A percentile compares a stretch with the other conserved stretches of the same genome.
These are phyloP conservation scores for Abramis brama DNA, from an alignment of 2,113 vertebrate species.

Conservation along the genomic window DNA sequence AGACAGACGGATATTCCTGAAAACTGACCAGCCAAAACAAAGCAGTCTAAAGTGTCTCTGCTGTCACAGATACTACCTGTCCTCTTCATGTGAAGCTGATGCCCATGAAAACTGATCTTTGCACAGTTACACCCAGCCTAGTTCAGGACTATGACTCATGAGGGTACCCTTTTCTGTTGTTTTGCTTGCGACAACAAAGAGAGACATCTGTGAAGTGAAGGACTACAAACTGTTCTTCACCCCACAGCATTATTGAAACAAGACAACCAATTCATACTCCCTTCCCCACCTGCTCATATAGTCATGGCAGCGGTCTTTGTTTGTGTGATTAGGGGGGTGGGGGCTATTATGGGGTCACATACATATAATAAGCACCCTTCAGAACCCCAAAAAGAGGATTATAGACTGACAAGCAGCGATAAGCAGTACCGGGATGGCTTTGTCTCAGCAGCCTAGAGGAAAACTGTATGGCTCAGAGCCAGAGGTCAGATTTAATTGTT, in stretches of 20 bases:
- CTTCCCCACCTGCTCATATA: constrained; percentile 65
- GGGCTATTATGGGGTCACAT: constrained; percentile 6
- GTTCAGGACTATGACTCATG: constrained; percentile 37
- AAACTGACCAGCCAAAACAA: constrained; percentile 18
- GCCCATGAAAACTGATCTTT: constrained; percentile 43
- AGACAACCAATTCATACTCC: constrained; percentile 57
- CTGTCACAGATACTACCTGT: constrained; percentile 9
- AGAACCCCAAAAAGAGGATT: constrained; percentile 24
- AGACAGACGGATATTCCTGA: not conserved
- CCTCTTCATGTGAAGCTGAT: constrained; percentile 16
- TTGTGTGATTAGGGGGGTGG: not conserved
- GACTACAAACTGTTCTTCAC: constrained; percentile 33
- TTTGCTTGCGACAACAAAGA: constrained; percentile 49
- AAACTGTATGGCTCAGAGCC: not conserved
- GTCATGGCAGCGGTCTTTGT: constrained; percentile 15
- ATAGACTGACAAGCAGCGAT: not conserved
- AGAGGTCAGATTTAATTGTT: not conserved
- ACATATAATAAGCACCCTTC: constrained; percentile 1
- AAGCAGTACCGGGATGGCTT: not conserved
- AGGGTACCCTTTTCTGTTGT: constrained; percentile 9
- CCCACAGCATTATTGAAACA: not conserved
- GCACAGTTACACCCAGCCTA: constrained; percentile 5
- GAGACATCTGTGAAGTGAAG: constrained; percentile 54
- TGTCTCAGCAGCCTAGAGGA: not conserved
- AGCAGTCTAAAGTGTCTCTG: constrained; percentile 14